Percentiles rank a stretch among this genome's conserved stretches.
Conservation (phyloP, 2,797 vertebrate species). For the Tenualosa ilisha region DNA sequence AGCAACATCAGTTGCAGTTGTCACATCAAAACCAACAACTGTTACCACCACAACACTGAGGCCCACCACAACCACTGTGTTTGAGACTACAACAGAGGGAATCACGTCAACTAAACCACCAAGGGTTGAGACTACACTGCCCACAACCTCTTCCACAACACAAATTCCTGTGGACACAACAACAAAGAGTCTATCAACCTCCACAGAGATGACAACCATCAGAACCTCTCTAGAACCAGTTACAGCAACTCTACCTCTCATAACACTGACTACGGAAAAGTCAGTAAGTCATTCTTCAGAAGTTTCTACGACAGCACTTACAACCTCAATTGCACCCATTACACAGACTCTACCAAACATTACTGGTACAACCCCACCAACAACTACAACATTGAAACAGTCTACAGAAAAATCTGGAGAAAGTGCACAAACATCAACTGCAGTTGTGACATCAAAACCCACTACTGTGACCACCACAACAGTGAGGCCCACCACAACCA, state of each 20-base stretch:
- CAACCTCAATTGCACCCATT: neutral
- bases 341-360: too few relatives aligned
- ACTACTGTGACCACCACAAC: too few relatives aligned
- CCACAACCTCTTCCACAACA: neutral
- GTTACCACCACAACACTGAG: neutral
- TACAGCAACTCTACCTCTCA: neutral
- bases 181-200: neutral
- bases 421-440: too few relatives aligned
- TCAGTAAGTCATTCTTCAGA: neutral
- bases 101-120: neutral
- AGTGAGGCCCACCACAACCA: too few relatives aligned
- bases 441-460: too few relatives aligned
- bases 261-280: neutral
- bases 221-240: neutral
- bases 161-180: neutral
- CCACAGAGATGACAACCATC: neutral
- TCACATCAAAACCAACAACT: neutral
- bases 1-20: neutral
- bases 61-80: neutral
- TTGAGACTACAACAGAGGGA: neutral
- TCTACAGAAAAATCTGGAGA: too few relatives aligned
- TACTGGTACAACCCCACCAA: too few relatives aligned
- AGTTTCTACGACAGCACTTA: neutral
- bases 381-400: too few relatives aligned
- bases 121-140: conserved; percentile 7